Conservation (phyloP, 2,113 vertebrate genomes). For the Martes martes region DNA sequence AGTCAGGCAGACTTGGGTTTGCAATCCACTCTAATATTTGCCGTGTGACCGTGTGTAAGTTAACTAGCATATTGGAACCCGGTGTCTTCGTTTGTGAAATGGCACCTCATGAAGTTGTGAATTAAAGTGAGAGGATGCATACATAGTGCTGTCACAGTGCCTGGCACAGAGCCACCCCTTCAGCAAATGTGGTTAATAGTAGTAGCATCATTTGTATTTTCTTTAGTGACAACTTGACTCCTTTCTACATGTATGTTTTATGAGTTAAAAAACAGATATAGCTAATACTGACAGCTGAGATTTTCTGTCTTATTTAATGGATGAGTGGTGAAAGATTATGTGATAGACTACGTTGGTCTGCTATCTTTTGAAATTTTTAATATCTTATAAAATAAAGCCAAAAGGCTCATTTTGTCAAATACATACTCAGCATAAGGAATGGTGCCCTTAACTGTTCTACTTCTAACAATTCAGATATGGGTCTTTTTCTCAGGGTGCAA, state of each 20-base stretch:
- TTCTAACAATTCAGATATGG: background rate
- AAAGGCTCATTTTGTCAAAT: background rate
- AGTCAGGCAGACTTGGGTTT: background rate
- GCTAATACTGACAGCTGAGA: background rate
- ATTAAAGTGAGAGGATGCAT: background rate
- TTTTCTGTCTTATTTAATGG: background rate
- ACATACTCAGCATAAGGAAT: background rate
- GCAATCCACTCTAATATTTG: background rate
- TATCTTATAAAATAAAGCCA: background rate
- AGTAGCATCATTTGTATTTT: background rate
- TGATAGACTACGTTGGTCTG: background rate
- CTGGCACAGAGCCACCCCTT: background rate
- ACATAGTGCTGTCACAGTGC: background rate
- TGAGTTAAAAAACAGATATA: background rate
- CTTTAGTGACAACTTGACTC: background rate
- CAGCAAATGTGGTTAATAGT: background rate
- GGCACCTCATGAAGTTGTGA: background rate
- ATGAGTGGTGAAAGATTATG: background rate
- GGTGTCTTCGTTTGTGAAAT: background rate
- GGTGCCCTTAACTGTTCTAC: background rate
- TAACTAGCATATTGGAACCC: background rate
- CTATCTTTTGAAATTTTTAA: background rate
- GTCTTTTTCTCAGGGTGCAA: conserved; percentile 87
- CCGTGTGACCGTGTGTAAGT: rapidly evolving
- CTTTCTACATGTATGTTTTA: background rate